Conservation (phyloP, 1,140 invertebrate species). For the Micrasema longulum region DNA sequence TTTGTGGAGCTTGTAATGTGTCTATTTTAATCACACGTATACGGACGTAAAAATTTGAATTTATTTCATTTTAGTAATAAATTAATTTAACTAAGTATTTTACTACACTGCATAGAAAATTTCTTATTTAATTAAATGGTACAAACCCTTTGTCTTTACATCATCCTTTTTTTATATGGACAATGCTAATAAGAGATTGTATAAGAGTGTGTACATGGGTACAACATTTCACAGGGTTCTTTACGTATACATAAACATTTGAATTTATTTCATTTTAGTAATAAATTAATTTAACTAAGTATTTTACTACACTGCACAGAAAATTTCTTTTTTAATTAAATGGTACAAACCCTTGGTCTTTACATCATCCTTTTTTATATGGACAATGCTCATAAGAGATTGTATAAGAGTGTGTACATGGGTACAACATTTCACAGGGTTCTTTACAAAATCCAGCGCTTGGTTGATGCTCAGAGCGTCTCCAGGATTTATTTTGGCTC, state of each 20-base stretch:
- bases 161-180: slow-evolving; percentile 88
- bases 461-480: slow-evolving; percentile 87
- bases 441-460: slow-evolving; percentile 95
- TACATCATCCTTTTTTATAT: slow-evolving; percentile 86
- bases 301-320: not conserved
- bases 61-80: too few relatives aligned
- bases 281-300: too few relatives aligned
- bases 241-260: too few relatives aligned
- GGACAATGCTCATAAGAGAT: slow-evolving; percentile 87
- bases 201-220: slow-evolving; percentile 89
- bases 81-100: too few relatives aligned
- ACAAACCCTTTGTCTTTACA: slow-evolving; percentile 89
- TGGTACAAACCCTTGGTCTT: slow-evolving; percentile 81
- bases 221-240: slow-evolving; percentile 96
- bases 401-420: slow-evolving; percentile 89
- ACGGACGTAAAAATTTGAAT: too few relatives aligned
- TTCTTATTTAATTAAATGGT: too few relatives aligned
- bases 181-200: slow-evolving; percentile 86
- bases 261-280: too few relatives aligned
- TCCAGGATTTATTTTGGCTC: slow-evolving; percentile 89
- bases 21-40: too few relatives aligned
- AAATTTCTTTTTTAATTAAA: not conserved
- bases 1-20: too few relatives aligned
- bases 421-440: slow-evolving; percentile 94
- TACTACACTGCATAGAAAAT: too few relatives aligned